Evolutionary conservation across 1,140 invertebrate genomes (phyloP).

Genomic region (Trichonephila clavata): DNA sequence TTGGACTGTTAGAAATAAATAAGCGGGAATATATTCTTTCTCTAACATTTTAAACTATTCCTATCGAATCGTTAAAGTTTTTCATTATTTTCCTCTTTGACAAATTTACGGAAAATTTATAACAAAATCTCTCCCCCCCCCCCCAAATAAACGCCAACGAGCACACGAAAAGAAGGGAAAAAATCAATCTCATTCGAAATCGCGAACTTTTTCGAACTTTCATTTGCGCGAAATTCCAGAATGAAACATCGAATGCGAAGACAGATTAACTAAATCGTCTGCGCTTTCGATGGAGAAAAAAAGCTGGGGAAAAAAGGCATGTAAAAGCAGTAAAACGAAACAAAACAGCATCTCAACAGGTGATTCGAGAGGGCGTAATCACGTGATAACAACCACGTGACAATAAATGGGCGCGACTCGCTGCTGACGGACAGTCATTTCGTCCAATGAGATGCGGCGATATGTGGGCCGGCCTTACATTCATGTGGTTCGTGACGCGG

Average conservation of each 20-base stretch:
- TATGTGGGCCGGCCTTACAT: constrained; percentile 50
- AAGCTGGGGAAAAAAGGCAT: constrained; percentile 37
- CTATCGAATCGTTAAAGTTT: not conserved
- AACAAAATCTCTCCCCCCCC: too few species aligned
- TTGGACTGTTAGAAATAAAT: too few species aligned
- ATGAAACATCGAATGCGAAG: not conserved
- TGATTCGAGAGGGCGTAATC: constrained; percentile 68
- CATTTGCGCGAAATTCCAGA: not conserved
- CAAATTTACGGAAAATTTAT: too few species aligned
- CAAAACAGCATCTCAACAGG: constrained; percentile 71
- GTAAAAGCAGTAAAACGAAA: constrained; percentile 54
- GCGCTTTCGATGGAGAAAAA: not conserved
- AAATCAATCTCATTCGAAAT: not conserved
- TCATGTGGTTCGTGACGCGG: constrained; percentile 53
- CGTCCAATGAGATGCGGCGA: constrained; percentile 33
- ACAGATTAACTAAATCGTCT: not conserved
- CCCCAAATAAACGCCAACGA: too few species aligned
- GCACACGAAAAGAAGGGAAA: too few species aligned
- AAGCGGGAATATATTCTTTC: too few species aligned
- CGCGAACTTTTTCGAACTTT: not conserved
- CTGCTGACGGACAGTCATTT: constrained; percentile 19
- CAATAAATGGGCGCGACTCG: constrained; percentile 10
- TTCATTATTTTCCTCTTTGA: not conserved
- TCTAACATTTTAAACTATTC: too few species aligned
- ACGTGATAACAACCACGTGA: constrained; percentile 67